phyloP scores from a whole-genome alignment of 2,888 invertebrate species.

The Exephanes ischioxanthus region DNA sequence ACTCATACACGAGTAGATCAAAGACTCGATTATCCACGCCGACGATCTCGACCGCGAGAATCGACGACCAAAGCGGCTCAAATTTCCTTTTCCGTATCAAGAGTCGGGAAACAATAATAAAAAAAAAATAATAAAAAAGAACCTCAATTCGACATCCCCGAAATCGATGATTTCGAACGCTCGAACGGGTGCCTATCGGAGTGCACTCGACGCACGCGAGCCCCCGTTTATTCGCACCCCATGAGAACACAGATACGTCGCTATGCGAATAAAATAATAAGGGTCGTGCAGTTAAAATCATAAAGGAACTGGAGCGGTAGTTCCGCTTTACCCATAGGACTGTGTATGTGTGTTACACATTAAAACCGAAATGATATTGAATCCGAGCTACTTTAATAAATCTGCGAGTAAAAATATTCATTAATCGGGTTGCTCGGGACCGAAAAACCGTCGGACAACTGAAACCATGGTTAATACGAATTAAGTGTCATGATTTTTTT shows the following conservation, averaged over 20 bases:
- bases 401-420: not conserved
- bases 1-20: slow-evolving; percentile 14
- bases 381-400: not conserved
- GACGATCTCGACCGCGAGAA: slow-evolving; percentile 10
- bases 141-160: slow-evolving; percentile 14
- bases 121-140: slow-evolving; percentile 28
- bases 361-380: not conserved
- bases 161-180: slow-evolving; percentile 32
- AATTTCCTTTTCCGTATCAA: slow-evolving; percentile 19
- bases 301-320: slow-evolving; percentile 25
- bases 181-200: slow-evolving; percentile 39
- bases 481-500: not conserved
- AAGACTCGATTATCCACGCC: slow-evolving; percentile 41
- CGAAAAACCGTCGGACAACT: not conserved
- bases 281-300: slow-evolving; percentile 38
- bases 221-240: slow-evolving; percentile 31
- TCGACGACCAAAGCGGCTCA: not conserved
- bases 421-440: not conserved
- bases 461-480: not conserved
- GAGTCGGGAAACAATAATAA: slow-evolving; percentile 43
- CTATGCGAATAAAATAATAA: slow-evolving; percentile 21
- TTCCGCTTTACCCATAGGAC: not conserved
- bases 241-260: slow-evolving; percentile 20
- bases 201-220: slow-evolving; percentile 51
- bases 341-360: too few species aligned